Evolutionary conservation across 2,113 vertebrate genomes (phyloP), one percentile per base, ranked within the genome.

Genomic region (Tiliqua scincoides): DNA sequence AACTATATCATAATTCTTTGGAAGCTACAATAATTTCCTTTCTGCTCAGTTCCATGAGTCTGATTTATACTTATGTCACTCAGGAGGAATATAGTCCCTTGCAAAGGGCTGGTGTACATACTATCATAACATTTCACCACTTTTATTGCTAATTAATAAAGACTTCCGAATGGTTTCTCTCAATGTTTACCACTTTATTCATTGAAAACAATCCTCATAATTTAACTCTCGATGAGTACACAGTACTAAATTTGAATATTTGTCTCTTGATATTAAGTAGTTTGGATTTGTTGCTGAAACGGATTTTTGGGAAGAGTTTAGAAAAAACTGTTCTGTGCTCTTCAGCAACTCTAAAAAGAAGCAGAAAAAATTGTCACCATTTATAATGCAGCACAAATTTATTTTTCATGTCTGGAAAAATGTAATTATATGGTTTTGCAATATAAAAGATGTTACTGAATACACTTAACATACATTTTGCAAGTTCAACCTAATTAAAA

Each of bases 371-470:
- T 90, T 94, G 92, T 95, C 94, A 94, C 79, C 74, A 61, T 90
- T 94, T 95, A 94, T 94, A 96, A 95, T 91, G 87, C 92, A 93
- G 89, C 89, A 96, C 94, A 96, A 97, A 96, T 96, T 96, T 94
- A 95, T 96, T 96, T 96, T 94, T 92, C 93, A 93, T 91, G 89
- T 94, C 86, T 93, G 87, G 90, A 94, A 94, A 96, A 96, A 95
- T 85, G 17, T 94, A 96, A 96, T 96, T 96, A 95, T 88, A 93
- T 86, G 92, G 76, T 91, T 93, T 95, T 95, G 83, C 91, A 94
- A 95, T 95, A 95, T 93, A 95, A 95, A 95, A 94, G 89, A 89
- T 82, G 94, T 88, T 85, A 83, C 82, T 93, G 85, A 89, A 93
- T 95, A 90, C 92, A 94, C 88, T 88, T 94, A 95, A 89, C 85